Percentiles rank a stretch among this genome's conserved stretches.
Conservation (phyloP, 2,888 invertebrate genomes). For the Aphelenchoides bicaudatus region DNA sequence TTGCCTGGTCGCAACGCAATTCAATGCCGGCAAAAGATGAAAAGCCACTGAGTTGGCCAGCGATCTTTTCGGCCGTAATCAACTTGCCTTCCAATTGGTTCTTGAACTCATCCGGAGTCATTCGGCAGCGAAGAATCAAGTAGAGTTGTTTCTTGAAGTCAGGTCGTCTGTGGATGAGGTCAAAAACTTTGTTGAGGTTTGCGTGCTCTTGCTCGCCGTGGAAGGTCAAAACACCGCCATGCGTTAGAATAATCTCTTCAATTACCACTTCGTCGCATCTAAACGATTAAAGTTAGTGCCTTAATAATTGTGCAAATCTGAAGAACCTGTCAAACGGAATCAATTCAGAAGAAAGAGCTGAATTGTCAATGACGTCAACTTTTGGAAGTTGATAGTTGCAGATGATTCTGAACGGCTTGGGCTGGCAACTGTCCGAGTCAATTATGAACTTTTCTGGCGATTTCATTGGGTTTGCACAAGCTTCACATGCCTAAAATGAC, state of each 20-base stretch:
- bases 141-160: no score
- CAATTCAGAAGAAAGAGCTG: no score
- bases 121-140: constrained; percentile 21
- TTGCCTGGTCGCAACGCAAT: constrained; percentile 29
- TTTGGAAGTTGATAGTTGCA: constrained; percentile 35
- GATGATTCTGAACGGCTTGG: constrained; percentile 26
- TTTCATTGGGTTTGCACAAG: no score
- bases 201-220: constrained; percentile 18
- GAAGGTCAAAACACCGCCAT: constrained; percentile 25
- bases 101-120: not conserved
- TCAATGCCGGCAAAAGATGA: constrained; percentile 31
- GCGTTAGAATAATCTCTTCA: constrained; percentile 27
- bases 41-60: not conserved
- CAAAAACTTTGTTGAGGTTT: no score
- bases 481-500: constrained; percentile 25
- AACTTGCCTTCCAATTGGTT: not conserved
- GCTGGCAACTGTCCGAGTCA: not conserved
- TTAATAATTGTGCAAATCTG: no score
- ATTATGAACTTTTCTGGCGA: no score
- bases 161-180: no score
- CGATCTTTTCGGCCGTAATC: not conserved
- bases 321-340: constrained; percentile 29
- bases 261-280: constrained; percentile 38
- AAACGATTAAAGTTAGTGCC: no score
- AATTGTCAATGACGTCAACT: no score